Conservation (phyloP, 2,797 vertebrate genomes). For the Alauda arvensis region DNA sequence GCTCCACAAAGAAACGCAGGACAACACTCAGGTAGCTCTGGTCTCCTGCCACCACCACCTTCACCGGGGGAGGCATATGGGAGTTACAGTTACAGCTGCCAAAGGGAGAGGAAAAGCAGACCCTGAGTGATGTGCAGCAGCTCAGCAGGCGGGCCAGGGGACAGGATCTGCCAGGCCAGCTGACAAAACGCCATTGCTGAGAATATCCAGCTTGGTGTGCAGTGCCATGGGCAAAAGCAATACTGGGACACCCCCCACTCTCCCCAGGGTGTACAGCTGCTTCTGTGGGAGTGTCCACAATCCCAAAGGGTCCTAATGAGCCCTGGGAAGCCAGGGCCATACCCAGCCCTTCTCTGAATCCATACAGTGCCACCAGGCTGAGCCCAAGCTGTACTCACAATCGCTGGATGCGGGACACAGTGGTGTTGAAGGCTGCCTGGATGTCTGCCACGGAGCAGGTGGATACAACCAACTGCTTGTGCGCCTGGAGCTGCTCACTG, state of each 20-base stretch:
- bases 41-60: constrained; percentile 88
- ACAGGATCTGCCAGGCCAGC: background rate
- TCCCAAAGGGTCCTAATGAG: background rate
- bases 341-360: background rate
- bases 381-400: constrained; percentile 81
- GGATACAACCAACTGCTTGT: constrained; percentile 90
- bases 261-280: background rate
- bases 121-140: accelerated
- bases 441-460: constrained; percentile 92
- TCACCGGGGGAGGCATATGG: constrained; percentile 90
- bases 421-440: constrained; percentile 90
- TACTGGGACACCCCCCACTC: background rate
- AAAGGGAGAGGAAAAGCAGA: background rate
- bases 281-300: background rate
- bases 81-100: constrained; percentile 96
- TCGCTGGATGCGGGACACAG: constrained; percentile 94
- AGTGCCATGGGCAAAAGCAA: background rate
- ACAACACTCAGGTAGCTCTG: constrained; percentile 92
- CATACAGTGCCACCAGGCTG: accelerated
- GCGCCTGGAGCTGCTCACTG: constrained; percentile 88
- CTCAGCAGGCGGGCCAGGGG: background rate
- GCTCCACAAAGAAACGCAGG: constrained; percentile 93
- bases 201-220: background rate
- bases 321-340: background rate
- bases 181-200: background rate